Evolutionary conservation across 2,888 invertebrate genomes (phyloP).

Genomic region (Tipula vernalis): DNA sequence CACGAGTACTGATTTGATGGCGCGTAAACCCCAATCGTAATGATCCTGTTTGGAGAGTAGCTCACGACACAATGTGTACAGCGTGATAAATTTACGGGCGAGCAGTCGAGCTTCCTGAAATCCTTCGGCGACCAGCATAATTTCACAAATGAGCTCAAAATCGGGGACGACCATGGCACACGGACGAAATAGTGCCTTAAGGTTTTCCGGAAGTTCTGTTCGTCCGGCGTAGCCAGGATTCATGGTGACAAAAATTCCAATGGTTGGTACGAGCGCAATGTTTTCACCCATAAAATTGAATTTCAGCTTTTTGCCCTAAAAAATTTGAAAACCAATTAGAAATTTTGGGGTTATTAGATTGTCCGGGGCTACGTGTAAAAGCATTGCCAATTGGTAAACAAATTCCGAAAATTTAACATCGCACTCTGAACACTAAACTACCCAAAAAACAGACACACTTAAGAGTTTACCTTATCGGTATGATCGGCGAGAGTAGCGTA

Average conservation of each 20-base stretch:
- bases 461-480: constrained; percentile 14
- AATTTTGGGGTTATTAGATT: not conserved
- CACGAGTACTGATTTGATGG: constrained; percentile 90
- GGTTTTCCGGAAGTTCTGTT: constrained; percentile 77
- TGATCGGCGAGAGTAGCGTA: constrained; percentile 7
- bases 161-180: constrained; percentile 96
- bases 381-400: not conserved
- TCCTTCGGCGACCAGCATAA: constrained; percentile 95
- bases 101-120: constrained; percentile 83
- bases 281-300: constrained; percentile 80
- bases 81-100: constrained; percentile 86
- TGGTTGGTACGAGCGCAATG: constrained; percentile 58
- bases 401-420: not conserved
- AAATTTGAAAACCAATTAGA: not conserved
- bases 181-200: constrained; percentile 62
- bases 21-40: constrained; percentile 92
- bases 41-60: constrained; percentile 89
- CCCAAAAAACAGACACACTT: not conserved
- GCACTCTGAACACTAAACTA: not conserved
- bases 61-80: constrained; percentile 82
- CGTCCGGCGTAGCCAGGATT: constrained; percentile 92
- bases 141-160: constrained; percentile 90
- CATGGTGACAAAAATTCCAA: constrained; percentile 93
- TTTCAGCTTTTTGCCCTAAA: constrained; percentile 49
- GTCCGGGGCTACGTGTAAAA: not conserved